These are phyloP conservation scores for Drosophila kepulauana DNA, from an alignment of 1,140 invertebrate species.

Conservation along the genomic window DNA sequence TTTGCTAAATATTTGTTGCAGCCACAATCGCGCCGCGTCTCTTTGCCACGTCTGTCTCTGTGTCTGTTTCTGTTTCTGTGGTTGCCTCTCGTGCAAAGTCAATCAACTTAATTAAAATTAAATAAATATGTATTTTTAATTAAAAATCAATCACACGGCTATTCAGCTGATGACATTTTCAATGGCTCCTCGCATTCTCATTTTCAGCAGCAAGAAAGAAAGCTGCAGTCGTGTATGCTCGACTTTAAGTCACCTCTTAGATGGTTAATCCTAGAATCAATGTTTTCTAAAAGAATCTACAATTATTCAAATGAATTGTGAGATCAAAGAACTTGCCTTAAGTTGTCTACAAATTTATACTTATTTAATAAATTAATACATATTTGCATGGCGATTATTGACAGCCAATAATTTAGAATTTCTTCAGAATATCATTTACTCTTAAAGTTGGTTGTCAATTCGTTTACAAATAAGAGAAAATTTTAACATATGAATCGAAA, in stretches of 20 bases:
- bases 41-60: constrained; percentile 11
- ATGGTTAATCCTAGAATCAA: neutral
- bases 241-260: neutral
- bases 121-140: constrained; percentile 79
- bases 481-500: too few species aligned
- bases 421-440: too few species aligned
- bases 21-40: neutral
- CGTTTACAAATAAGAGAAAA: too few species aligned
- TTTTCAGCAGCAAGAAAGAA: neutral
- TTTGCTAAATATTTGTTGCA: constrained; percentile 60
- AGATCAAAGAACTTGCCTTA: too few species aligned
- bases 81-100: constrained; percentile 56
- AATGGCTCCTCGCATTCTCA: constrained; percentile 20
- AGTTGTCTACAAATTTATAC: too few species aligned
- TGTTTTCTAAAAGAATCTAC: too few species aligned
- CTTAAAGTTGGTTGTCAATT: too few species aligned
- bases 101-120: constrained; percentile 77
- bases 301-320: too few species aligned
- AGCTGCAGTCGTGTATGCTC: neutral
- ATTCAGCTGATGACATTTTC: constrained; percentile 47
- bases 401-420: too few species aligned
- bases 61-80: constrained; percentile 7
- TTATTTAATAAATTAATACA: too few species aligned
- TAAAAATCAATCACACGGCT: constrained; percentile 75
- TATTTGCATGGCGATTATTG: too few species aligned